phyloP scores from a whole-genome alignment of 2,113 vertebrate genomes.

The Hoplias malabaricus region DNA sequence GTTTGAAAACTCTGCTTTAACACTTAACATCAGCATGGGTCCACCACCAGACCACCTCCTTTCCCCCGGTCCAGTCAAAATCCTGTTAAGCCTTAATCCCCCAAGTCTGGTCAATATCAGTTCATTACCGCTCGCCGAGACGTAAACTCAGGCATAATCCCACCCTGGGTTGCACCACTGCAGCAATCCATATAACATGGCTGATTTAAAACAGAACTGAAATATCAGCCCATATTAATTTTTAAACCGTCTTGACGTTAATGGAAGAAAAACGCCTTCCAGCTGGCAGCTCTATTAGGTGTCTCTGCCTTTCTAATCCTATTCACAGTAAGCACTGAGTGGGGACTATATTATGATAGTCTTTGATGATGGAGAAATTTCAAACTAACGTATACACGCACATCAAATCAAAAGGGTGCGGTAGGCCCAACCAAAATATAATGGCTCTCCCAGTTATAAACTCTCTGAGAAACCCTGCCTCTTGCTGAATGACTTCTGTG shows the following conservation, averaged over 20 bases:
- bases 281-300: slow-evolving; percentile 67
- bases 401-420: slow-evolving; percentile 56
- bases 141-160: background rate
- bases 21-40: background rate
- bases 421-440: slow-evolving; percentile 50
- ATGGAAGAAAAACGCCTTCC: slow-evolving; percentile 56
- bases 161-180: background rate
- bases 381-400: slow-evolving; percentile 43
- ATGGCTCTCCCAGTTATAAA: slow-evolving; percentile 59
- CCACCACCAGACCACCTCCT: slow-evolving; percentile 16
- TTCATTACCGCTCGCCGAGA: background rate
- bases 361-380: slow-evolving; percentile 50
- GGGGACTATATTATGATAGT: slow-evolving; percentile 33
- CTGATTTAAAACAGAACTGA: slow-evolving; percentile 61
- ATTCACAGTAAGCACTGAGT: slow-evolving; percentile 41
- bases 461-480: slow-evolving; percentile 40
- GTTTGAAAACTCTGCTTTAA: slow-evolving; percentile 33
- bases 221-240: slow-evolving; percentile 49
- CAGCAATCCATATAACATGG: slow-evolving; percentile 13
- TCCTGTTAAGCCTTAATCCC: slow-evolving; percentile 17
- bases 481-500: slow-evolving; percentile 53
- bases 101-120: slow-evolving; percentile 36
- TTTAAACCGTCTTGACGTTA: slow-evolving; percentile 58
- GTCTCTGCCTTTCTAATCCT: slow-evolving; percentile 56
- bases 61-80: slow-evolving; percentile 14